Conservation (phyloP, 2,888 invertebrate species). For the Oscheius sp. region DNA sequence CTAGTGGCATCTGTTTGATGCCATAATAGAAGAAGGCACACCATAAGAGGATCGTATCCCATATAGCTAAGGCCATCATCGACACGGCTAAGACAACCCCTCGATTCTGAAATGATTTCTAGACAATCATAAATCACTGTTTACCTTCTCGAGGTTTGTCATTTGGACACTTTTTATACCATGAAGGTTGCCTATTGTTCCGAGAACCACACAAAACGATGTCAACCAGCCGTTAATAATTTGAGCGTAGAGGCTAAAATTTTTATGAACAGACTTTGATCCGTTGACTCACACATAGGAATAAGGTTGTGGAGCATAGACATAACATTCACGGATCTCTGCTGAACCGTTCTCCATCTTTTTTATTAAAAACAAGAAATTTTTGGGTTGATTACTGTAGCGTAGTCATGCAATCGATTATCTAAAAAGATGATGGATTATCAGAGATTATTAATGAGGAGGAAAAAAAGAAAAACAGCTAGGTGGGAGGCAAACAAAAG, state of each 20-base stretch:
- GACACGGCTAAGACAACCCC: conserved; percentile 69
- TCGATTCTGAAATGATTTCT: conserved; percentile 52
- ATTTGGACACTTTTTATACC: conserved; percentile 62
- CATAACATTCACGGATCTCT: conserved; percentile 29
- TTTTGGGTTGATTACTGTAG: not conserved
- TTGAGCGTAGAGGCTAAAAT: conserved; percentile 50
- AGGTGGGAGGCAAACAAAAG: not conserved
- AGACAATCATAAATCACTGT: not conserved
- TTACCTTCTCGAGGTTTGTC: conserved; percentile 64
- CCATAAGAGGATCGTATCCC: conserved; percentile 69
- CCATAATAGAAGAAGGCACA: conserved; percentile 69
- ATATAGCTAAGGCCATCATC: conserved; percentile 65
- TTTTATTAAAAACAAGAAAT: not conserved
- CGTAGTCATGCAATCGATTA: not conserved
- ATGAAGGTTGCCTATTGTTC: conserved; percentile 66
- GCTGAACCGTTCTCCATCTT: conserved; percentile 30
- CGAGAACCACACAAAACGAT: conserved; percentile 59
- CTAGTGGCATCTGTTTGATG: conserved; percentile 49
- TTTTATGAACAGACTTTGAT: not conserved
- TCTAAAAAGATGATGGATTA: not conserved
- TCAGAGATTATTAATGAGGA: too few relatives aligned
- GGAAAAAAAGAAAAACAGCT: not conserved
- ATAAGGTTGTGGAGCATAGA: conserved; percentile 18
- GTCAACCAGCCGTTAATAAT: conserved; percentile 66
- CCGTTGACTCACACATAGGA: conserved; percentile 8